Evolutionary conservation across 1,140 invertebrate species (phyloP), one percentile per base, ranked within the genome.

Genomic region (Leptinotarsa lineolata): DNA sequence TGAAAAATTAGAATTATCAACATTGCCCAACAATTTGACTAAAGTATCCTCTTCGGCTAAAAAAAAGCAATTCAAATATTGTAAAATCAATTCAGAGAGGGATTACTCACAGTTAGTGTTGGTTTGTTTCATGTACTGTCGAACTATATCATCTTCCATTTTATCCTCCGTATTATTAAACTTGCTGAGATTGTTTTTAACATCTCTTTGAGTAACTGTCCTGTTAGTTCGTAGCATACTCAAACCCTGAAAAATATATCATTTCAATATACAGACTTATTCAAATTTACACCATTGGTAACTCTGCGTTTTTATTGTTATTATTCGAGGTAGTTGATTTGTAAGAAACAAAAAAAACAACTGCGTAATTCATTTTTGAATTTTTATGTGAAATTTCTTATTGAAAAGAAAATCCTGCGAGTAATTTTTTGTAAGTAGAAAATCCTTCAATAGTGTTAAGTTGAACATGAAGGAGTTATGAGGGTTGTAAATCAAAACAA

Each of bases 51-150:
- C 61, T 21, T 21, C n/a, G 4, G 61, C 61, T 63, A 30, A 63
- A 63, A 63, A n/a, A 12, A 24, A 54, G 15, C 16, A 54, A 54
- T 54, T 18, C 4, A 18, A 54, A 54, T 16, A 4, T 54, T 54
- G n/a, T 13, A 0, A 13, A 18, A 13, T 18, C 48, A 54, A 54
- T 16, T 4, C n/a, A 5, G 48, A 54, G 15, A n/a, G n/a, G 15
- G 15, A 5, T 54, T 16, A 18, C 48, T 54, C 48, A 54, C 48
- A 54, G 48, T 54, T 54, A 54, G 48, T 16, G n/a, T 16, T 54
- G 16, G 24, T 22, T 16, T 75, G 67, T 54, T 71, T 69, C 45
- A 78, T 71, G 70, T 80, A 80, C 30, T 80, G 80, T 59, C 74
- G 72, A 59, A 80, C 54, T 22, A 80, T 74, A 3, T 77, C 68